phyloP scores from a whole-genome alignment of 2,113 vertebrate species.

The Mormyrus iriodes region DNA sequence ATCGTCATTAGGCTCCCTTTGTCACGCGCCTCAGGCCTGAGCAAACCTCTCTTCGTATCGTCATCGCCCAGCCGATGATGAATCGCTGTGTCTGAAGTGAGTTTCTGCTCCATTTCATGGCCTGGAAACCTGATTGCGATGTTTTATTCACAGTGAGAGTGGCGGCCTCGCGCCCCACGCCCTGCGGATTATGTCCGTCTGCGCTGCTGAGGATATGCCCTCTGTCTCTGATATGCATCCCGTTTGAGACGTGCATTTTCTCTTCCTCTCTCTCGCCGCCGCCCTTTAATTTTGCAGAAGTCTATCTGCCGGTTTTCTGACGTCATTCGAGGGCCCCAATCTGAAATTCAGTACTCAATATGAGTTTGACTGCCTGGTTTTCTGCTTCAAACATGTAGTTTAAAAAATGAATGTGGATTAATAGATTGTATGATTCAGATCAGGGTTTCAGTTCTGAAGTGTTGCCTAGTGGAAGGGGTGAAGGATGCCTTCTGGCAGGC shows the following conservation, averaged over 20 bases:
- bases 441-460: not conserved
- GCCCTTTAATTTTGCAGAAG: conserved; percentile 10
- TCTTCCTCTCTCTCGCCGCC: not conserved
- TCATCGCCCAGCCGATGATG: not conserved
- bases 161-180: not conserved
- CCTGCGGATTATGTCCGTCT: not conserved
- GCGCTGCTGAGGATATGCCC: not conserved
- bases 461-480: not conserved
- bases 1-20: not conserved
- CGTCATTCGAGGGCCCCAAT: not conserved
- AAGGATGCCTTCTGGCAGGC: not conserved
- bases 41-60: not conserved
- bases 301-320: not conserved
- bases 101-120: conserved; percentile 10
- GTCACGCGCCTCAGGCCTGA: not conserved
- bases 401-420: not conserved
- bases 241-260: not conserved
- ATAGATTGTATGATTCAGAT: not conserved
- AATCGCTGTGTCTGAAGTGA: conserved; percentile 12
- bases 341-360: not conserved
- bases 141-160: conserved; percentile 22
- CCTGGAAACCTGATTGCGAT: conserved; percentile 2
- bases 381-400: not conserved
- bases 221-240: conserved; percentile 3
- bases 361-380: not conserved